phyloP scores from a whole-genome alignment of 2,888 invertebrate genomes.

The Papilio protenor region DNA sequence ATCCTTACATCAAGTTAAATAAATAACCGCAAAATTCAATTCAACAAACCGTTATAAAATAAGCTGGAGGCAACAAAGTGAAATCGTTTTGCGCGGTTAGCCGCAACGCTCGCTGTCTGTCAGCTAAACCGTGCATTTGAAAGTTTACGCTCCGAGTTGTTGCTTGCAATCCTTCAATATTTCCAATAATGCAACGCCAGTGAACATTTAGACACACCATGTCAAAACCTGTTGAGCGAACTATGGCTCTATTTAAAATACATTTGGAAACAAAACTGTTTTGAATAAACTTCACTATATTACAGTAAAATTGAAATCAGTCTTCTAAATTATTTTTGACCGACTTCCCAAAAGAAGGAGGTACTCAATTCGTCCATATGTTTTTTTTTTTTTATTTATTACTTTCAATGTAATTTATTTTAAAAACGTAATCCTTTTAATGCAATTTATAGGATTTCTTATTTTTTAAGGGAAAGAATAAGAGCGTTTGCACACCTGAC shows the following conservation, averaged over 20 bases:
- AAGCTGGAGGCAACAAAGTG: conserved; percentile 80
- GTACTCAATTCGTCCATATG: too few relatives aligned
- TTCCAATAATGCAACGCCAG: conserved; percentile 61
- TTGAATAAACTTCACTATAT: background rate
- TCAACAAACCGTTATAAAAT: conserved; percentile 82
- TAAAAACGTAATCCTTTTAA: background rate
- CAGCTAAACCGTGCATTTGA: conserved; percentile 78
- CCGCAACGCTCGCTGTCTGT: conserved; percentile 71
- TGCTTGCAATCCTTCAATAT: conserved; percentile 67
- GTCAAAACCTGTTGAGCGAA: conserved; percentile 69
- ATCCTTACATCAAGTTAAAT: conserved; percentile 73
- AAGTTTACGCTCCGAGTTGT: conserved; percentile 72
- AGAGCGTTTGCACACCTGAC: background rate
- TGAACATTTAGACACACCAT: conserved; percentile 60
- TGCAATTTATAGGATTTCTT: background rate
- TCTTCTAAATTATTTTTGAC: background rate
- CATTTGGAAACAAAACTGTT: background rate
- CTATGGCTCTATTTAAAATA: background rate
- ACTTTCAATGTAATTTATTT: conserved; percentile 14
- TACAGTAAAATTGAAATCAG: background rate
- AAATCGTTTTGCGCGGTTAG: conserved; percentile 82
- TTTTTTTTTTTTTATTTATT: too few relatives aligned
- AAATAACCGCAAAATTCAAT: conserved; percentile 84
- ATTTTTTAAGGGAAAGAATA: background rate
- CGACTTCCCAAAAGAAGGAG: too few relatives aligned